phyloP scores from a whole-genome alignment of 2,113 vertebrate genomes.

The Eulemur macaco region DNA sequence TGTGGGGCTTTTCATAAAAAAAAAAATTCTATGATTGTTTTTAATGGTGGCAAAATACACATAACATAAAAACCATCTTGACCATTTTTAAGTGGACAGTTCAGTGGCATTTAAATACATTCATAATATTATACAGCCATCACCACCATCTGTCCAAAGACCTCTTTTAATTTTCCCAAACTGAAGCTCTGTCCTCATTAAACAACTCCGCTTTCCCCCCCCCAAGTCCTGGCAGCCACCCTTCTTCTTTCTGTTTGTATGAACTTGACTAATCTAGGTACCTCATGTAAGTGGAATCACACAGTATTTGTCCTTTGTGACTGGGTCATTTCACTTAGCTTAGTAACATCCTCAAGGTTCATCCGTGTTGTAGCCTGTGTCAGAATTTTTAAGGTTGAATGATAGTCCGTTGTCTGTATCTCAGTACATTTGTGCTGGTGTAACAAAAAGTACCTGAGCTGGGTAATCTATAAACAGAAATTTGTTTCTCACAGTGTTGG shows the following conservation, averaged over 20 bases:
- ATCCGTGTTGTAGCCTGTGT: rapidly evolving
- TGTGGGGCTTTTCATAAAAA: neutral
- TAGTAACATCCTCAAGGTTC: neutral
- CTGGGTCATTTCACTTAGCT: neutral
- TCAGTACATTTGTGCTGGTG: neutral
- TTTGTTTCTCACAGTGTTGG: neutral
- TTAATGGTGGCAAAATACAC: neutral
- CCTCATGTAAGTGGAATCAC: rapidly evolving
- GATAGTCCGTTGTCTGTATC: neutral
- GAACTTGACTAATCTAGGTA: neutral
- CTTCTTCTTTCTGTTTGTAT: neutral
- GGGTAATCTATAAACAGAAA: neutral
- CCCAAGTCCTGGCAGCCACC: neutral
- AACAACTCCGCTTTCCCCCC: rapidly evolving
- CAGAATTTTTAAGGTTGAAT: neutral
- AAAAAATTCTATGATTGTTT: neutral
- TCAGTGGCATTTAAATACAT: neutral
- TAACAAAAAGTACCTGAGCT: neutral
- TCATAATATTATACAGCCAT: rapidly evolving
- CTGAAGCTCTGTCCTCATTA: neutral
- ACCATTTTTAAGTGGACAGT: neutral
- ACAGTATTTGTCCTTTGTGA: neutral
- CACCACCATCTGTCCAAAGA: neutral
- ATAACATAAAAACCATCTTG: neutral
- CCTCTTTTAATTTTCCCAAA: neutral